A percentile compares a stretch with the other conserved stretches of the same genome.
These are phyloP conservation scores for Leptobrachium leishanense DNA, from an alignment of 2,113 vertebrate species.

Conservation along the genomic window DNA sequence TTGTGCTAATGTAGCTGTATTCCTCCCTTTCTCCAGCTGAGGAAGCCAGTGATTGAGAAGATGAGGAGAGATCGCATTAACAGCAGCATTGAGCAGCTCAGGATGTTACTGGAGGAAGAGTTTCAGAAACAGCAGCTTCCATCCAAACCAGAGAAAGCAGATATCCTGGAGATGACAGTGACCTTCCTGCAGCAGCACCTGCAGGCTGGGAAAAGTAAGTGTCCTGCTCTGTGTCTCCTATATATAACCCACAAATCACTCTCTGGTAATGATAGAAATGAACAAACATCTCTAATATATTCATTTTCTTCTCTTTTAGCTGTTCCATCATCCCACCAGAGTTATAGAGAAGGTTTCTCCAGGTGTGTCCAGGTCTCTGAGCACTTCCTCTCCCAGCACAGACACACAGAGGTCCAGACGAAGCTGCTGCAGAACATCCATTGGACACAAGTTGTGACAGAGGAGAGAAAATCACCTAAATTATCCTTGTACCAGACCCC, in stretches of 20 bases:
- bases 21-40: conserved; percentile 58
- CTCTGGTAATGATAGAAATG: conserved; percentile 19
- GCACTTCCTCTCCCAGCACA: conserved; percentile 51
- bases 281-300: background rate
- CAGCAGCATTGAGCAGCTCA: conserved; percentile 72
- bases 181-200: conserved; percentile 66
- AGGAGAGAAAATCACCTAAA: background rate
- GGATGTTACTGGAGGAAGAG: conserved; percentile 70
- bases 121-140: conserved; percentile 71
- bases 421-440: conserved; percentile 54
- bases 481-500: background rate
- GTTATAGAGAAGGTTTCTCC: conserved; percentile 56
- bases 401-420: conserved; percentile 18
- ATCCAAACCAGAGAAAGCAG: conserved; percentile 78
- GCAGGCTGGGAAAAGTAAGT: conserved; percentile 51
- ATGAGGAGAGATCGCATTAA: conserved; percentile 71
- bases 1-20: conserved; percentile 15
- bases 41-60: conserved; percentile 74
- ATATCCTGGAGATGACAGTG: conserved; percentile 80
- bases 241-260: background rate
- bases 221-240: background rate
- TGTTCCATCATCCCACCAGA: conserved; percentile 25
- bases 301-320: conserved; percentile 21
- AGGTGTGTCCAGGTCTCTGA: conserved; percentile 61
- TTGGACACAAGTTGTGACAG: conserved; percentile 13